Base-by-base conservation (phyloP, 2,113 vertebrate species). In the Thomomys bottae region DNA sequence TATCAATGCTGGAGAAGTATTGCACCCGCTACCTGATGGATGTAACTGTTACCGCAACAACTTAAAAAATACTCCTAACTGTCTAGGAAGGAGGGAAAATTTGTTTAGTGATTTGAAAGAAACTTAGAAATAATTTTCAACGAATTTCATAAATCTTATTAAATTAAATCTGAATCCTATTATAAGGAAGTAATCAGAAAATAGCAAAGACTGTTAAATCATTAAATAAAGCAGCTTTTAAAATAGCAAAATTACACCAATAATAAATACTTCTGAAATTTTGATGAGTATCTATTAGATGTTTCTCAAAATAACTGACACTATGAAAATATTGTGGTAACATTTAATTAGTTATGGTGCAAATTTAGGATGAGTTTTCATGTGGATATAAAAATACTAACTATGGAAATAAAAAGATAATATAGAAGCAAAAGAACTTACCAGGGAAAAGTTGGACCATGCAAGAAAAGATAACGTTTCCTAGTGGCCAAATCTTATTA, bases 41-140 rank as follows among this genome's bases (percentile, higher is more conserved):
- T n/a, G n/a, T n/a, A n/a, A n/a, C n/a, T n/a, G n/a, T n/a, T n/a
- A n/a, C n/a, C n/a, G n/a, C n/a, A n/a, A n/a, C n/a, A n/a, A n/a
- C n/a, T n/a, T n/a, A n/a, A n/a, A n/a, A n/a, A n/a, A n/a, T n/a
- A n/a, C n/a, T n/a, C n/a, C n/a, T n/a, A n/a, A n/a, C n/a, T n/a
- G n/a, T n/a, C n/a, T n/a, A n/a, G n/a, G n/a, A n/a, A n/a, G n/a
- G n/a, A n/a, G n/a, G n/a, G n/a, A n/a, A n/a, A n/a, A n/a, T n/a
- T n/a, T n/a, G n/a, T n/a, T n/a, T n/a, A n/a, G n/a, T n/a, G 68
- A 68, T 75, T 78, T 94, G 36, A 66, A 76, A 86, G 23, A 94
- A 80, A 92, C 42, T 49, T 66, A 30, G 26, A 88, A 92, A 66
- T 71, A 70, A 83, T 63, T 88, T 87, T 91, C 8, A 94, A 54